A percentile compares a stretch with the other conserved stretches of the same genome.
Evolutionary conservation across 2,113 vertebrate species (phyloP).

Genomic region (Siphamia tubifer): DNA sequence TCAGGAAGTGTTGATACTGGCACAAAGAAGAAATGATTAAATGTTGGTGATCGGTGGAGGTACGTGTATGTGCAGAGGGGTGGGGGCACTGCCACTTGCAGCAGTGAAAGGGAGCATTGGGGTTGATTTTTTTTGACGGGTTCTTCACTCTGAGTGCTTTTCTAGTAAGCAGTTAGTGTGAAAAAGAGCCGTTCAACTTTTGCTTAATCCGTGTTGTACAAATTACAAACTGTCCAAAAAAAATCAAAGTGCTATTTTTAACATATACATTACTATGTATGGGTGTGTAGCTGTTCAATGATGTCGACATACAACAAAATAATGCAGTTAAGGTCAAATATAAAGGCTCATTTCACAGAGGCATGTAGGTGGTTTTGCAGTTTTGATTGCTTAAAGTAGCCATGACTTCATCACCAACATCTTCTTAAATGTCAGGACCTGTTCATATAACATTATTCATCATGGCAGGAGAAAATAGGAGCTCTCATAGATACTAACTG

Average conservation of each 20-base stretch:
- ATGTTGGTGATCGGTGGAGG: no score
- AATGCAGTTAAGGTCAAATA: not conserved
- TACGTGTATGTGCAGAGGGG: no score
- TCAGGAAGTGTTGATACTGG: no score
- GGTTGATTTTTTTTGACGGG: no score
- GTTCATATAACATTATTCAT: constrained; percentile 6
- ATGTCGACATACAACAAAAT: not conserved
- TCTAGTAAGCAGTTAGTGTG: not conserved
- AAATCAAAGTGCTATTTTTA: no score
- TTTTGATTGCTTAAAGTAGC: not conserved
- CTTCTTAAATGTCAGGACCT: constrained; percentile 3
- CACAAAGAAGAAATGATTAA: no score
- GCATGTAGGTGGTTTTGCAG: not conserved
- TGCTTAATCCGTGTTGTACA: no score
- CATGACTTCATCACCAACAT: constrained; percentile 6
- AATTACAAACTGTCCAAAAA: no score
- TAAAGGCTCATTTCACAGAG: not conserved
- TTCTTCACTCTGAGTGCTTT: no score
- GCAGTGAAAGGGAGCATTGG: no score
- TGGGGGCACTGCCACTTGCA: no score
- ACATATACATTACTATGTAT: not conserved
- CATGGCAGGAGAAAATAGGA: not conserved
- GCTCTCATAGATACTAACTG: not conserved
- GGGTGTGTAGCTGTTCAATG: not conserved
- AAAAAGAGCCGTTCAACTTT: no score